Base-by-base conservation (phyloP, 1,140 invertebrate species). In the Sweltsa coloradensis region DNA sequence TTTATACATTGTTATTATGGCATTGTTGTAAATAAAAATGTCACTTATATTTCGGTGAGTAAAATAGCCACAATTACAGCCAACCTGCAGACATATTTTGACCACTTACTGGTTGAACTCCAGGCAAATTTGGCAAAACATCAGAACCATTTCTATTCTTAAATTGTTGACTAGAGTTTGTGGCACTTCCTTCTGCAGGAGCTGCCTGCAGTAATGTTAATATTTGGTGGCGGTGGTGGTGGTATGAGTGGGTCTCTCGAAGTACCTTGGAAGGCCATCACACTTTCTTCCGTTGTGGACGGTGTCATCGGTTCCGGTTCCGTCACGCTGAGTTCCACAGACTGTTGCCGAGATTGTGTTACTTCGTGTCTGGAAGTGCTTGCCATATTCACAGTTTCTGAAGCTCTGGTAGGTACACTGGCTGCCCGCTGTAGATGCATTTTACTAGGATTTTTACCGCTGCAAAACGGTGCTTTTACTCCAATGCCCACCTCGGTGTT, bases 41-140 rank as follows among this genome's bases (percentile, higher is more conserved):
- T n/a, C n/a, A n/a, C n/a, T n/a, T n/a, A n/a, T n/a, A n/a, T n/a
- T n/a, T n/a, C n/a, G n/a, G n/a, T n/a, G n/a, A n/a, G n/a, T n/a
- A n/a, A n/a, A n/a, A n/a, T n/a, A n/a, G n/a, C n/a, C n/a, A n/a
- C n/a, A n/a, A n/a, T 69, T 66, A 75, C 51, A 79, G 71, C 77
- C 77, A 79, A 45, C 75, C 76, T 4, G 72, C 66, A 34, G 74
- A 71, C 34, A 71, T 66, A 54, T 74, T 75, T 56, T 76, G 74
- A 31, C 75, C 76, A 49, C 73, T 72, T 41, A 79, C 66, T 24
- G 76, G 75, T 53, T 79, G 76, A 52, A 79, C 73, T 5, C 75
- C 75, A 6, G 75, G 69, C 34, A 79, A 59, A 48, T 72, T 70
- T 25, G 74, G 72, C 37, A 75, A 53, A 45, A 66, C 61, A 34